Base-by-base conservation (phyloP, 2,888 invertebrate genomes). In the Cabera pusaria region DNA sequence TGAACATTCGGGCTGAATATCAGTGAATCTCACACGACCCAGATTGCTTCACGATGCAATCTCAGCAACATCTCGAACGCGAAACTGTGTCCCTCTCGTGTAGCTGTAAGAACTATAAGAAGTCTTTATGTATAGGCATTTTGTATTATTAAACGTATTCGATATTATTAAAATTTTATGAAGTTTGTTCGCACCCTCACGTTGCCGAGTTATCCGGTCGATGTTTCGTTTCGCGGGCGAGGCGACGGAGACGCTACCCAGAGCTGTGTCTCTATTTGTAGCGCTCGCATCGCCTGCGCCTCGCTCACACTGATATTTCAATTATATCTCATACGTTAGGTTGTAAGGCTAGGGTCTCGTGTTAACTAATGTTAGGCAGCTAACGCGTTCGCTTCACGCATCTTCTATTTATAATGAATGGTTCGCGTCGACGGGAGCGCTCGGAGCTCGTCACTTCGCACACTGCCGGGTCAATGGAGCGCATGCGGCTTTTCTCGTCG, bases 341-440 rank as follows among this genome's bases (percentile, higher is more conserved):
- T 66, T 27, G 27, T 85, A 86, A 84, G 82, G 73, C 76, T 80
- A 82, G 78, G 70, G 70, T 80, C 68, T 79, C 81, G 80, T 84
- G 87, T 87, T 87, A 83, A 76, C 80, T 86, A 86, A 74, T 85
- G 69, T 76, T 84, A 86, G 78, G 73, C 76, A 76, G 76, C 72
- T 83, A 74, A 76, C 74, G 75, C 79, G 70, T 70, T 79, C 72
- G 85, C 85, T 85, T 82, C 61, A 69, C 65, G 80, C 80, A 69
- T 64, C 64, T 65, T 54, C 61, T 7, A 9, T 16, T 29, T 27
- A 25, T 24, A 24, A 29, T 6, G 19, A 19, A 40, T 46, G 26
- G 25, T 39, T 46, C 44, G 28, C 41, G 33, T 39, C 17, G 14
- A 22, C 37, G 12, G n/a, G n/a, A n/a, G n/a, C n/a, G 26, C 33